Percentiles rank a stretch among this genome's conserved stretches.
These are phyloP conservation scores for Drosophila robusta DNA, from an alignment of 2,888 invertebrate genomes.

Conservation along the genomic window DNA sequence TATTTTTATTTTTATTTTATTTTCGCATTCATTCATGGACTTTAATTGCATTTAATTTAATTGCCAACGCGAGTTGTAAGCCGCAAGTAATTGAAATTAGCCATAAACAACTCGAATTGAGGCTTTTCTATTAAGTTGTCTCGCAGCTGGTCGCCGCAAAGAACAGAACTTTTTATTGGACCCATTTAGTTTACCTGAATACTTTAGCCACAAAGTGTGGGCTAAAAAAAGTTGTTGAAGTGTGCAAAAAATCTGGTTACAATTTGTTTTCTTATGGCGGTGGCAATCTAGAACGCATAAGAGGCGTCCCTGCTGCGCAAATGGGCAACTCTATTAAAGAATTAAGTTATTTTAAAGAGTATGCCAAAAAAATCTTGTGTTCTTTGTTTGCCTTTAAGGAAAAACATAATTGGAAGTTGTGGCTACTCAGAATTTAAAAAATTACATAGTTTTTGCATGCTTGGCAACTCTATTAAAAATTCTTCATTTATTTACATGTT, in stretches of 20 bases:
- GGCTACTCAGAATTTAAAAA: too few relatives aligned
- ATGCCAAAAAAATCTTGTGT: too few relatives aligned
- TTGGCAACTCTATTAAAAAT: too few relatives aligned
- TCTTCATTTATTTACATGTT: too few relatives aligned
- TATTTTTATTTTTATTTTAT: constrained; percentile 4
- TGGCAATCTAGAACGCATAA: neutral
- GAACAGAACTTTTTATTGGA: neutral
- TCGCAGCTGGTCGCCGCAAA: constrained; percentile 14
- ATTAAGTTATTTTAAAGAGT: too few relatives aligned
- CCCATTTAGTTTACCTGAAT: neutral
- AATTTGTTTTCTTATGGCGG: neutral
- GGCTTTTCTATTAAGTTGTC: constrained; percentile 3
- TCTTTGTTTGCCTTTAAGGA: too few relatives aligned
- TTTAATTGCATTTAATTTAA: constrained; percentile 61
- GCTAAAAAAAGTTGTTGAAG: neutral
- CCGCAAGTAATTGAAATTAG: constrained; percentile 40
- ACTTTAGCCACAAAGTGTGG: too few relatives aligned
- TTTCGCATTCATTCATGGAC: constrained; percentile 33
- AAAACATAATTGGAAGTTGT: too few relatives aligned
- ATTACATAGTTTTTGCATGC: too few relatives aligned
- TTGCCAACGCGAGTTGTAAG: constrained; percentile 16
- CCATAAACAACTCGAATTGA: constrained; percentile 24
- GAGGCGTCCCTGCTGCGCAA: neutral
- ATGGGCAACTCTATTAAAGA: neutral
- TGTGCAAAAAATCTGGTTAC: constrained; percentile 8